A percentile compares a stretch with the other conserved stretches of the same genome.
phyloP scores from a whole-genome alignment of 2,113 vertebrate species.

The Epinephelus lanceolatus region DNA sequence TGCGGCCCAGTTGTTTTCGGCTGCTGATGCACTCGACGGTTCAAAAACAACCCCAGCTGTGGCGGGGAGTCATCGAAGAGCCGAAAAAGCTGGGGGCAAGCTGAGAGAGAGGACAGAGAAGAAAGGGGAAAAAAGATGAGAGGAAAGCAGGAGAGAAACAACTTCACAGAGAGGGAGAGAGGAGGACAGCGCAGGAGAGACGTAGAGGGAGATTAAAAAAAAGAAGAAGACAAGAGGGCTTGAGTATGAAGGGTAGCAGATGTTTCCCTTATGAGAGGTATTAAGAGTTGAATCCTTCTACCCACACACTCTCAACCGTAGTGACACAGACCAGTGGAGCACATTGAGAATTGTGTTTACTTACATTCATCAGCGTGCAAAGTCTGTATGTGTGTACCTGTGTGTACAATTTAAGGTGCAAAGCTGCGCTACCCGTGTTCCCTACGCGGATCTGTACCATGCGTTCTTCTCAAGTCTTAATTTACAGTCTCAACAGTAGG shows the following conservation, averaged over 20 bases:
- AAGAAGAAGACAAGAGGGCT: slow-evolving; percentile 36
- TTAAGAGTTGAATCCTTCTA: slow-evolving; percentile 39
- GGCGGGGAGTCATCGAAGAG: slow-evolving; percentile 38
- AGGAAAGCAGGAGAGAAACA: slow-evolving; percentile 20
- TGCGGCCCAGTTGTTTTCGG: slow-evolving; percentile 39
- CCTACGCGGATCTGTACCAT: not conserved
- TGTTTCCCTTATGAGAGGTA: slow-evolving; percentile 66
- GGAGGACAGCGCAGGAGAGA: slow-evolving; percentile 7
- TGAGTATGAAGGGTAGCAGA: slow-evolving; percentile 60
- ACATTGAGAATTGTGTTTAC: slow-evolving; percentile 16
- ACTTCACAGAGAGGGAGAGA: slow-evolving; percentile 32
- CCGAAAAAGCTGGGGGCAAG: slow-evolving; percentile 28
- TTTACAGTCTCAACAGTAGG: slow-evolving; percentile 42
- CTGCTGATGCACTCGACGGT: slow-evolving; percentile 14
- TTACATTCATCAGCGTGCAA: not conserved
- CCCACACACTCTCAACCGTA: slow-evolving; percentile 31
- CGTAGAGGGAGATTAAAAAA: slow-evolving; percentile 11
- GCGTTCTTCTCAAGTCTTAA: slow-evolving; percentile 36
- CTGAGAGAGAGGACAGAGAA: slow-evolving; percentile 12
- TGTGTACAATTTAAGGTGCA: not conserved
- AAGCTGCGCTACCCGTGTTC: not conserved
- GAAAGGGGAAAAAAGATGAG: slow-evolving; percentile 22
- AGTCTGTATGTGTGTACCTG: not conserved
- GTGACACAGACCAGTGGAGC: slow-evolving; percentile 30
- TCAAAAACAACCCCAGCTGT: slow-evolving; percentile 64